Evolutionary conservation across 2,888 invertebrate genomes (phyloP).

Genomic region (Ophioninae sp.): DNA sequence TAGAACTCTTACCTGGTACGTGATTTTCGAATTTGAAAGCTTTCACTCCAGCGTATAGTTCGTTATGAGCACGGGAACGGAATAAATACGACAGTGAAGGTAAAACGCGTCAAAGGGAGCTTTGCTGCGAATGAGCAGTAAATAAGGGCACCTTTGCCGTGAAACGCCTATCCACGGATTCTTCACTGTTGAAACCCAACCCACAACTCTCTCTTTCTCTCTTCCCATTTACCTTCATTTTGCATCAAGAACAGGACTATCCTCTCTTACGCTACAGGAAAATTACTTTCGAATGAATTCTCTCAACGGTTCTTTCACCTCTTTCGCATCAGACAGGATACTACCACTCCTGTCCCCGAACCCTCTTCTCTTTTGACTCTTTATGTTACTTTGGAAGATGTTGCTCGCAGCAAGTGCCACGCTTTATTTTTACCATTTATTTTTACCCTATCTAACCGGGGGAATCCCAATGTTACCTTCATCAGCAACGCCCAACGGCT

Average conservation of each 20-base stretch:
- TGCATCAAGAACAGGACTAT: constrained; percentile 37
- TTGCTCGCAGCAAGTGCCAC: constrained; percentile 4
- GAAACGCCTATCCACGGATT: constrained; percentile 33
- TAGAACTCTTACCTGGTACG: neutral
- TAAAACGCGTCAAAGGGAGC: constrained; percentile 15
- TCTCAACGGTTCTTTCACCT: constrained; percentile 30
- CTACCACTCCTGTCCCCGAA: no score
- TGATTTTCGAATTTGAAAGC: constrained; percentile 21
- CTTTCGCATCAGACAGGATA: constrained; percentile 4
- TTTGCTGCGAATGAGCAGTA: constrained; percentile 19
- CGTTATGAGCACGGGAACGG: neutral
- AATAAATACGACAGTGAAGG: constrained; percentile 10
- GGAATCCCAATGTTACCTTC: constrained; percentile 23
- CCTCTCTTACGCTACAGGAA: constrained; percentile 17
- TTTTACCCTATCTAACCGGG: neutral
- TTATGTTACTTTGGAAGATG: neutral
- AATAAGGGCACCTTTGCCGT: constrained; percentile 32
- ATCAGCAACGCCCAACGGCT: constrained; percentile 5
- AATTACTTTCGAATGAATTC: constrained; percentile 57
- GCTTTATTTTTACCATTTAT: constrained; percentile 1
- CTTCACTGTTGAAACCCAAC: neutral
- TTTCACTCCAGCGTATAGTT: constrained; percentile 21
- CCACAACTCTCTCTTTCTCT: neutral
- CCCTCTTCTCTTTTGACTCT: neutral
- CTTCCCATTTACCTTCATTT: constrained; percentile 30